Conservation (phyloP, 2,888 invertebrate genomes). For the Horisme vitalbata region DNA sequence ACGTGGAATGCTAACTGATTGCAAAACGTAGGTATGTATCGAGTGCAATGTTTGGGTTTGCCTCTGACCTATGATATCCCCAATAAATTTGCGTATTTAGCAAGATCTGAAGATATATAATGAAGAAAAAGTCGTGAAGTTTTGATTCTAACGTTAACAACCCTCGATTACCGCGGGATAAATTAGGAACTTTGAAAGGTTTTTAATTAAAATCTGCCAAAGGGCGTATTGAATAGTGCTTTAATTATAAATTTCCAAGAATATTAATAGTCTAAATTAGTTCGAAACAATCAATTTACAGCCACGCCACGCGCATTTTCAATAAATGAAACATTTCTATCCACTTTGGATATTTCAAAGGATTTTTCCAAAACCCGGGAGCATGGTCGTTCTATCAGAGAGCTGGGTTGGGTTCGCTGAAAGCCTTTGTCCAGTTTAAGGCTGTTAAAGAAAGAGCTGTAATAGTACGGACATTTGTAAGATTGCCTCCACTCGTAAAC, state of each 20-base stretch:
- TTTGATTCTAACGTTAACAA: slow-evolving; percentile 10
- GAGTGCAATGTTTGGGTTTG: no score
- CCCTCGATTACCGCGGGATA: slow-evolving; percentile 38
- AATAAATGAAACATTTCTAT: slow-evolving; percentile 29
- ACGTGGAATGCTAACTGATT: no score
- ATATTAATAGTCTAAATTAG: slow-evolving; percentile 35
- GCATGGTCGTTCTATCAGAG: slow-evolving; percentile 33
- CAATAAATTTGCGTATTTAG: no score
- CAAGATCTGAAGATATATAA: no score
- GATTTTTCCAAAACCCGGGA: slow-evolving; percentile 29
- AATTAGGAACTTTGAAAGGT: slow-evolving; percentile 47
- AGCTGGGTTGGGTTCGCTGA: slow-evolving; percentile 40
- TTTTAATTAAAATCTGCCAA: slow-evolving; percentile 44
- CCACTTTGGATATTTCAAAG: slow-evolving; percentile 27
- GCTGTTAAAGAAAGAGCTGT: slow-evolving; percentile 54
- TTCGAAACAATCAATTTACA: slow-evolving; percentile 33
- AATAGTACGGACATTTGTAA: slow-evolving; percentile 57
- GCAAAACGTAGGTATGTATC: no score
- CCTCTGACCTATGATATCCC: no score
- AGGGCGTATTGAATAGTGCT: slow-evolving; percentile 38
- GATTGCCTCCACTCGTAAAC: slow-evolving; percentile 53
- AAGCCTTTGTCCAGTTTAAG: slow-evolving; percentile 49
- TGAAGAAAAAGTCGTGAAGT: no score
- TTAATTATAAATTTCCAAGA: slow-evolving; percentile 37
- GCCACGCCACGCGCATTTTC: slow-evolving; percentile 24